Percentiles rank a stretch among this genome's conserved stretches.
phyloP scores from a whole-genome alignment of 2,888 invertebrate genomes.

The Andrena minutula region DNA sequence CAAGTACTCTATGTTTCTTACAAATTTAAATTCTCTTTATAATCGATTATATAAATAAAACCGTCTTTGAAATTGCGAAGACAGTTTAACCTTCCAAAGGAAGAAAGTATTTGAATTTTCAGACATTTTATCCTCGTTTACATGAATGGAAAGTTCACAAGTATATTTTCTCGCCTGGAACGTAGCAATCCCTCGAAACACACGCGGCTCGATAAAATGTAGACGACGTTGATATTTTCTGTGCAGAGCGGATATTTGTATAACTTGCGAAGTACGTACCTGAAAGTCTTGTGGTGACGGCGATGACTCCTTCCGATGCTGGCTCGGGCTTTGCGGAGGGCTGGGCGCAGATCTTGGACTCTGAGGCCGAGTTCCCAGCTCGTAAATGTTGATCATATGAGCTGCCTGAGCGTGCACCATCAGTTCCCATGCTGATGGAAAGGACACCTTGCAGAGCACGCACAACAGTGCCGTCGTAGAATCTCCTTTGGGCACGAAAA shows the following conservation, averaged over 20 bases:
- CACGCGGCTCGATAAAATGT: not conserved
- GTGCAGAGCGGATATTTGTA: constrained; percentile 6
- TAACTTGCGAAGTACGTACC: constrained; percentile 34
- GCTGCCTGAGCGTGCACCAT: constrained; percentile 90
- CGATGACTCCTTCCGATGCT: constrained; percentile 78
- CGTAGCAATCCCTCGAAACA: not conserved
- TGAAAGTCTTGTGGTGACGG: constrained; percentile 76
- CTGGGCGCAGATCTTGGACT: constrained; percentile 79
- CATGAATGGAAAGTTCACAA: not conserved
- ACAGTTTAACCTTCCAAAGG: too few species aligned
- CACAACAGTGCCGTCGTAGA: constrained; percentile 87
- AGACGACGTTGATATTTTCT: not conserved
- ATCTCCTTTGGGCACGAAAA: constrained; percentile 50
- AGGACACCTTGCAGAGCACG: constrained; percentile 89
- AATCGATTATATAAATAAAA: too few species aligned
- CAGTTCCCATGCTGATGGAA: constrained; percentile 89
- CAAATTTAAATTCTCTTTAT: too few species aligned
- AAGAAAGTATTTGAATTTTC: not conserved
- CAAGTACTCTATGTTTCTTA: too few species aligned
- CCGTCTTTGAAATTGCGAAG: too few species aligned
- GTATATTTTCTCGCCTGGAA: not conserved
- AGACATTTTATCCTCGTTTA: not conserved
- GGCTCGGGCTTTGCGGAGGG: constrained; percentile 78
- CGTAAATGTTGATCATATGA: constrained; percentile 90
- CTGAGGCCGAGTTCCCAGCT: constrained; percentile 85